Percentiles rank a stretch among this genome's conserved stretches.
Conservation (phyloP, 2,888 invertebrate species). For the Apantesis nais region DNA sequence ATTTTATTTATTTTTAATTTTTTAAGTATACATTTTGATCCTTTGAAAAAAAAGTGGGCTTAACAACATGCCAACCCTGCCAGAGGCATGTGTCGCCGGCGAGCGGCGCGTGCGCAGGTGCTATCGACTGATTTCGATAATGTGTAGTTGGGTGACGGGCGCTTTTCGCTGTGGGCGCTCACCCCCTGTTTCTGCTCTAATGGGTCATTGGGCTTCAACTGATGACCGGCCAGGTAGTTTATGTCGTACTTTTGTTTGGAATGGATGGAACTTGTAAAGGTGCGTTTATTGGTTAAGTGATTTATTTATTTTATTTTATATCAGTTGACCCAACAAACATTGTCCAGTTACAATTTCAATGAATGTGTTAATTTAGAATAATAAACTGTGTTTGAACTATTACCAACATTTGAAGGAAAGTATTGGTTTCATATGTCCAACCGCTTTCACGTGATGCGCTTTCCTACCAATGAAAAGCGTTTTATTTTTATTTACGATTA, state of each 20-base stretch:
- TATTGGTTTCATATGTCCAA: not conserved
- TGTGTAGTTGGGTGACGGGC: constrained; percentile 39
- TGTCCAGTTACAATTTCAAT: not conserved
- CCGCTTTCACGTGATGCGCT: not conserved
- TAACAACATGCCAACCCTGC: not conserved
- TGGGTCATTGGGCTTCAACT: constrained; percentile 16
- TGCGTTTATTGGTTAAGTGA: not conserved
- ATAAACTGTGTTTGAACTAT: not conserved
- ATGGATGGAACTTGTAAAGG: not conserved
- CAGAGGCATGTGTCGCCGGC: constrained; percentile 32
- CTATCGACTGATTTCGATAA: constrained; percentile 44
- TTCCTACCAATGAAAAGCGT: not conserved
- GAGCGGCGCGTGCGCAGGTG: constrained; percentile 36
- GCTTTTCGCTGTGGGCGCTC: constrained; percentile 27
- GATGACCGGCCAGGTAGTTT: constrained; percentile 7
- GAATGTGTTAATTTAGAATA: not conserved
- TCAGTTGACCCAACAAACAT: not conserved
- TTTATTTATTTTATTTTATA: not conserved
- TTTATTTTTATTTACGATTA: not conserved
- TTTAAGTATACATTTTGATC: not conserved
- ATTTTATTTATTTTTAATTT: too few relatives aligned
- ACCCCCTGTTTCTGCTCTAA: constrained; percentile 10
- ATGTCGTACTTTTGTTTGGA: constrained; percentile 2
- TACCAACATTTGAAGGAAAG: too few relatives aligned
- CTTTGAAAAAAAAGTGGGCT: not conserved